A percentile compares a stretch with the other conserved stretches of the same genome.
These are phyloP conservation scores for Scaptodrosophila lebanonensis DNA, from an alignment of 1,140 invertebrate species.

Conservation along the genomic window DNA sequence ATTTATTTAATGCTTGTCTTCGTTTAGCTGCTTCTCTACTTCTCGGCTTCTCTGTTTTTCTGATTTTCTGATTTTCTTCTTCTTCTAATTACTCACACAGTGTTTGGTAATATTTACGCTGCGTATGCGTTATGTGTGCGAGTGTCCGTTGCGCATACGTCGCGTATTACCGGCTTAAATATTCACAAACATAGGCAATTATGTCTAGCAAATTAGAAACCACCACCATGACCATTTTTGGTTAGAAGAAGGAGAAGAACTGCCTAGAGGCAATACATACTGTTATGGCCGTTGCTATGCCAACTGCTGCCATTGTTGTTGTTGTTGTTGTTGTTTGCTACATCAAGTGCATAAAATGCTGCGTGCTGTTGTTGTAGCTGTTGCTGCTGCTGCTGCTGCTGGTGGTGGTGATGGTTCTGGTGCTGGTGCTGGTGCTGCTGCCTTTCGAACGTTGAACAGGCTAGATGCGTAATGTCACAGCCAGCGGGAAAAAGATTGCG, in stretches of 20 bases:
- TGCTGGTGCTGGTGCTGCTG: slow-evolving; percentile 25
- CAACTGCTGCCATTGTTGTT: slow-evolving; percentile 17
- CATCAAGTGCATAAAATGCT: not conserved
- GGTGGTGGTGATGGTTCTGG: not conserved
- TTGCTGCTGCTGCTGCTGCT: slow-evolving; percentile 9
- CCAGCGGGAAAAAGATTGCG: slow-evolving; percentile 72
- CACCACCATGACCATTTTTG: slow-evolving; percentile 38
- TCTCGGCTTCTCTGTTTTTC: slow-evolving; percentile 16
- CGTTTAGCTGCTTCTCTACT: not conserved
- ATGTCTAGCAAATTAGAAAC: slow-evolving; percentile 25
- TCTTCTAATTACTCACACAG: slow-evolving; percentile 12
- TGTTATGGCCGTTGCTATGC: slow-evolving; percentile 36
- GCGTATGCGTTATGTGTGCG: slow-evolving; percentile 31
- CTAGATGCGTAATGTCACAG: slow-evolving; percentile 61
- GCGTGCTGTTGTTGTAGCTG: slow-evolving; percentile 18
- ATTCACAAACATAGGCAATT: too few species aligned
- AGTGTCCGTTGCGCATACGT: slow-evolving; percentile 66
- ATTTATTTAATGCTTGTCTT: slow-evolving; percentile 33
- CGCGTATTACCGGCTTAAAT: slow-evolving; percentile 26
- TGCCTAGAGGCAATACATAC: slow-evolving; percentile 45
- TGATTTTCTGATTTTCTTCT: not conserved
- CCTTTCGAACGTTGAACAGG: slow-evolving; percentile 28
- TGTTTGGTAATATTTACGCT: slow-evolving; percentile 35
- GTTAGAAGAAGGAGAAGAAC: not conserved
- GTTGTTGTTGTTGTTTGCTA: too few species aligned